These are phyloP conservation scores for Erannis defoliaria DNA, from an alignment of 2,888 invertebrate species.

Conservation along the genomic window DNA sequence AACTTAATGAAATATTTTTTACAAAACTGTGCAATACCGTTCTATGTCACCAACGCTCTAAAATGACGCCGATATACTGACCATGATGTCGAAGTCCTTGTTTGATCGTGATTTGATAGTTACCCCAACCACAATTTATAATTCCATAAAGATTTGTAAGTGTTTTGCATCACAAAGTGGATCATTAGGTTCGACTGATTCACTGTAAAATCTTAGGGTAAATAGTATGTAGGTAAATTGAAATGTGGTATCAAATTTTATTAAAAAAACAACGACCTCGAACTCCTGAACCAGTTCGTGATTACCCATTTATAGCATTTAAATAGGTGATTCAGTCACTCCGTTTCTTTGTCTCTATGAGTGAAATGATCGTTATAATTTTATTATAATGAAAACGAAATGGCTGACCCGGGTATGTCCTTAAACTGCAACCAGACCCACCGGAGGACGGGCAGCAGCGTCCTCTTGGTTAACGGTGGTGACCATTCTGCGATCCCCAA, in stretches of 20 bases:
- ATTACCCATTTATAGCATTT: constrained; percentile 20
- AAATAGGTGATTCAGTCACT: constrained; percentile 21
- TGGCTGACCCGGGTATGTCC: too few relatives aligned
- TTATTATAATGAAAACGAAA: too few relatives aligned
- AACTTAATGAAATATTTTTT: neutral
- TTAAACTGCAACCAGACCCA: too few relatives aligned
- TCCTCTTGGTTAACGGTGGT: too few relatives aligned
- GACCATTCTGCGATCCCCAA: too few relatives aligned
- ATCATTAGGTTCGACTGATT: too few relatives aligned
- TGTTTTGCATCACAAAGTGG: neutral
- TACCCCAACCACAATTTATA: neutral
- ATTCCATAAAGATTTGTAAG: neutral
- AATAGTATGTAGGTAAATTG: too few relatives aligned
- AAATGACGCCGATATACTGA: constrained; percentile 6
- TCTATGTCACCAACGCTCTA: neutral
- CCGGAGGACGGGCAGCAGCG: too few relatives aligned
- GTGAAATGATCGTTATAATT: too few relatives aligned
- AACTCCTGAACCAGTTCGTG: constrained; percentile 10
- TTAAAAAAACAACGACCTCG: constrained; percentile 3
- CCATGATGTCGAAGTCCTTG: neutral
- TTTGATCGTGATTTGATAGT: constrained; percentile 1
- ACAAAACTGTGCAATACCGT: too few relatives aligned
- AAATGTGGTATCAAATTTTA: neutral
- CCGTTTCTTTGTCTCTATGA: constrained; percentile 3
- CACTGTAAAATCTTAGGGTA: too few relatives aligned